Evolutionary conservation across 30 jellyfish, hydroid and myxozoan species (phyloP).

Genomic region (Chrysaora quinquecirrha): DNA sequence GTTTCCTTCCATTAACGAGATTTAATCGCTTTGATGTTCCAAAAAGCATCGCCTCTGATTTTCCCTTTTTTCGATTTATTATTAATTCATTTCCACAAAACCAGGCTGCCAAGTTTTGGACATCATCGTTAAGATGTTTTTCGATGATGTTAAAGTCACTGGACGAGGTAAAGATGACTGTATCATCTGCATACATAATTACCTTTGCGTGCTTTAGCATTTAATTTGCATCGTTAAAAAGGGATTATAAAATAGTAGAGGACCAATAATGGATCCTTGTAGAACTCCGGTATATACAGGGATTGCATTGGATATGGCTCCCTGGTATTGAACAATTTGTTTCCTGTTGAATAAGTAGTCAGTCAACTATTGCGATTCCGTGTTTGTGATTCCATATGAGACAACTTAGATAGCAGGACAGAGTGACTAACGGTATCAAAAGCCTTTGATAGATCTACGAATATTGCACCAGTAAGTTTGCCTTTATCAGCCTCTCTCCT

Average conservation of each 20-base stretch:
- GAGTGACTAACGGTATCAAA: conserved; percentile 42
- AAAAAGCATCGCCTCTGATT: conserved; percentile 37
- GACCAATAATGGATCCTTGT: conserved; percentile 21
- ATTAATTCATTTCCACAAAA: conserved; percentile 31
- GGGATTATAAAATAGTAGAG: conserved; percentile 5
- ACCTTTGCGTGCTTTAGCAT: conserved; percentile 13
- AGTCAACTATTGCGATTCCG: conserved; percentile 40
- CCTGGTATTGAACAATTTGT: conserved; percentile 39
- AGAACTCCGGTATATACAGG: conserved; percentile 35
- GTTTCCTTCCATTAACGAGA: not conserved
- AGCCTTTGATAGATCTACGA: conserved; percentile 24
- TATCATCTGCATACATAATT: conserved; percentile 61
- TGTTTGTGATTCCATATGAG: conserved; percentile 33
- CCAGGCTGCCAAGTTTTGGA: conserved; percentile 15
- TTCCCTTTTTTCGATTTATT: conserved; percentile 28
- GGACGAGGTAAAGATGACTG: conserved; percentile 60
- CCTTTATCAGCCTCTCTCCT: conserved; percentile 66
- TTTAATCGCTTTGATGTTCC: conserved; percentile 20
- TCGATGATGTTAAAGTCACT: conserved; percentile 26
- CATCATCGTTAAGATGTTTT: conserved; percentile 24
- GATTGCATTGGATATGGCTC: conserved; percentile 13
- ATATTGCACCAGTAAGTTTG: conserved; percentile 55
- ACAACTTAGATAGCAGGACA: conserved; percentile 52
- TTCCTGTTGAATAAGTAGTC: conserved; percentile 25
- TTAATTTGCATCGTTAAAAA: not conserved